Percentiles rank a stretch among this genome's conserved stretches.
Conservation (phyloP, 2,888 invertebrate species). For the Mesorhabditis belari region DNA sequence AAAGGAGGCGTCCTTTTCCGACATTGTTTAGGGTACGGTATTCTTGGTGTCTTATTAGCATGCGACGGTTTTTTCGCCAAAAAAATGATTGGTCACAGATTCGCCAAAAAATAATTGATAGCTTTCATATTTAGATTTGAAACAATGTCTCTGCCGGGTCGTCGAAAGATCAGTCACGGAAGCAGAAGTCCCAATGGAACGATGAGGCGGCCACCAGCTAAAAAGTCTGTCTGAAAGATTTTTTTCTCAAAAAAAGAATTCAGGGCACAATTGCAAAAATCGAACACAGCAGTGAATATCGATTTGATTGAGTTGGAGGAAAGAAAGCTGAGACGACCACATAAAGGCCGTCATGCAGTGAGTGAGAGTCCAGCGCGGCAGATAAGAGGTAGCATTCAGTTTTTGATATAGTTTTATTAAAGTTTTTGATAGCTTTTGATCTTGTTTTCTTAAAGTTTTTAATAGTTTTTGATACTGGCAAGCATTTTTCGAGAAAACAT, state of each 20-base stretch:
- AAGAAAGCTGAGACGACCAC: constrained; percentile 9
- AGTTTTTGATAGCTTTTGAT: too few species aligned
- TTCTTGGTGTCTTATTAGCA: too few species aligned
- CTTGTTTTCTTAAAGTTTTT: too few species aligned
- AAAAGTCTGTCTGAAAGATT: constrained; percentile 10
- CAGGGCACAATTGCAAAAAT: constrained; percentile 31
- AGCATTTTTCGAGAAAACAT: too few species aligned
- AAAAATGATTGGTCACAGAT: neutral
- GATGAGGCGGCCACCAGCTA: constrained; percentile 20
- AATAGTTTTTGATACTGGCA: too few species aligned
- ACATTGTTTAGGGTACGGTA: too few species aligned
- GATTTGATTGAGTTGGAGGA: constrained; percentile 31
- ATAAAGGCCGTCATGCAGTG: constrained; percentile 21
- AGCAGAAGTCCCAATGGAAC: constrained; percentile 36
- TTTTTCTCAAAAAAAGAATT: constrained; percentile 7
- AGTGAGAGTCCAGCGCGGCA: constrained; percentile 35
- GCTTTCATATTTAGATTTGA: constrained; percentile 19
- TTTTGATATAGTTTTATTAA: too few species aligned
- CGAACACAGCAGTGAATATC: constrained; percentile 34
- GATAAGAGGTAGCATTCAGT: constrained; percentile 19
- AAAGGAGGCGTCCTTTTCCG: too few species aligned
- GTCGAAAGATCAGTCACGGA: constrained; percentile 26
- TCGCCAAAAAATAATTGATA: neutral
- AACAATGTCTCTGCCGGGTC: constrained; percentile 46
- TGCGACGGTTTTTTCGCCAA: too few species aligned